Conservation (phyloP, 2,797 vertebrate species). For the Miopithecus talapoin region DNA sequence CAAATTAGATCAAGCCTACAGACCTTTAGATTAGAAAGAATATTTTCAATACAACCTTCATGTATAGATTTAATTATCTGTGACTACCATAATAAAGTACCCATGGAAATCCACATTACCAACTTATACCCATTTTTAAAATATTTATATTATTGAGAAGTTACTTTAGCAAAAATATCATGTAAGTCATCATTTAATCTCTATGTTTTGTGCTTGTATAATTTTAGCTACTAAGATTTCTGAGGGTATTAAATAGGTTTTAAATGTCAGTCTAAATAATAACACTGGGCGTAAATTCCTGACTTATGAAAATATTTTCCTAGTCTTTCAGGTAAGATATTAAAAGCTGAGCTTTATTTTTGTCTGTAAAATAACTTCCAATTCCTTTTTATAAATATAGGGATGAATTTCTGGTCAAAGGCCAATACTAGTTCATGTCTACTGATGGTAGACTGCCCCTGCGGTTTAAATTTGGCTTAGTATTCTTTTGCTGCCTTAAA, state of each 20-base stretch:
- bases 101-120: neutral
- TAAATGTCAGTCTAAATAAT: slow-evolving; percentile 57
- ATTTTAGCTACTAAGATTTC: slow-evolving; percentile 59
- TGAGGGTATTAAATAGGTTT: slow-evolving; percentile 53
- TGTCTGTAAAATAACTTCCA: slow-evolving; percentile 57
- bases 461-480: slow-evolving; percentile 65
- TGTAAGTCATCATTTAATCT: slow-evolving; percentile 46
- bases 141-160: neutral
- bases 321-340: slow-evolving; percentile 64
- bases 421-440: slow-evolving; percentile 37
- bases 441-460: neutral
- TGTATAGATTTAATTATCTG: neutral
- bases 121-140: neutral
- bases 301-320: slow-evolving; percentile 59
- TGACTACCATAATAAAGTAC: neutral
- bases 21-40: slow-evolving; percentile 7
- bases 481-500: slow-evolving; percentile 50
- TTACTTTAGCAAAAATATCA: slow-evolving; percentile 32
- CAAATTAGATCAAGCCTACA: neutral
- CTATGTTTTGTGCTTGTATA: slow-evolving; percentile 41
- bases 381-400: slow-evolving; percentile 62
- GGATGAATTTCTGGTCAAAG: slow-evolving; percentile 49
- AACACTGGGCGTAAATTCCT: slow-evolving; percentile 46
- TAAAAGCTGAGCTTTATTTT: slow-evolving; percentile 62
- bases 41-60: neutral